Evolutionary conservation across 2,888 invertebrate species (phyloP).

Genomic region (Antheraea assamensis): DNA sequence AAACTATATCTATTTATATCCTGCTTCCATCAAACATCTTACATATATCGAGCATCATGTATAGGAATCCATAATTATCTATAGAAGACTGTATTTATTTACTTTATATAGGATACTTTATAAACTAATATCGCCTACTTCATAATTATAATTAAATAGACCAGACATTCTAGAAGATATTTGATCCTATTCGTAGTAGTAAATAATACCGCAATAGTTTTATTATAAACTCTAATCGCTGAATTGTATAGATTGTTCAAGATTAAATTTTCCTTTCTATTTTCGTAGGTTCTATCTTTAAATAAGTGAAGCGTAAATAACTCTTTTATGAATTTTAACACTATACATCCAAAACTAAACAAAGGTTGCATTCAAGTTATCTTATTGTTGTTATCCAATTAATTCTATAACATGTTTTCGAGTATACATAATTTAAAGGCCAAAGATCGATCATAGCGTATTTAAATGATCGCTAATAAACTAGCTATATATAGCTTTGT

Average conservation of each 20-base stretch:
- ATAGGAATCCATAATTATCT: background rate
- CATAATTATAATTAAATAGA: no score
- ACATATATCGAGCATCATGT: background rate
- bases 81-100: background rate
- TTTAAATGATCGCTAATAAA: background rate
- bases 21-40: background rate
- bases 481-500: background rate
- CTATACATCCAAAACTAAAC: background rate
- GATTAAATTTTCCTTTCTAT: background rate
- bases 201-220: background rate
- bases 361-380: background rate
- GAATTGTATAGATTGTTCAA: background rate
- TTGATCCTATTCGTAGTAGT: background rate
- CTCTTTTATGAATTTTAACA: background rate
- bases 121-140: background rate
- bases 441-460: background rate
- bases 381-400: background rate
- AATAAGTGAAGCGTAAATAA: background rate
- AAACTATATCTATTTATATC: no score
- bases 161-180: no score
- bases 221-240: background rate
- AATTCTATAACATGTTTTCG: background rate
- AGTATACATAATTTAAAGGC: background rate
- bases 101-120: background rate
- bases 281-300: background rate